Evolutionary conservation across 2,113 vertebrate genomes (phyloP).

Genomic region (Haemorhous mexicanus): DNA sequence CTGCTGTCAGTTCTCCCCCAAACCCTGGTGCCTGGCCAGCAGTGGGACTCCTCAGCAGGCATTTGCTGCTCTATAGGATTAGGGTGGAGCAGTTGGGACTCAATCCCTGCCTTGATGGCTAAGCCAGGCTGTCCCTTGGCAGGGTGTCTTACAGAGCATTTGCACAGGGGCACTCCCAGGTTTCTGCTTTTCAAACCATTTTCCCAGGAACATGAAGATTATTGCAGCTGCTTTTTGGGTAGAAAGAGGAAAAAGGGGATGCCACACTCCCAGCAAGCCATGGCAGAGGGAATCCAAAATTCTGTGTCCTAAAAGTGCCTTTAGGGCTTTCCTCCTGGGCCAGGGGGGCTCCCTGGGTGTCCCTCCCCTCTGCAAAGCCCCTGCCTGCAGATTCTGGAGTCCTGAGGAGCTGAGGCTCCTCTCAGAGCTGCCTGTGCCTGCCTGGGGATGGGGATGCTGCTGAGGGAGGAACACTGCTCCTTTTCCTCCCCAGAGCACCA

Average conservation of each 20-base stretch:
- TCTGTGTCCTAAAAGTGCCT: not conserved
- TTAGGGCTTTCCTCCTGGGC: not conserved
- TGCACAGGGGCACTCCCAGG: not conserved
- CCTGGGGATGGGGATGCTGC: not conserved
- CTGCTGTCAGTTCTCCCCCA: fast-evolving
- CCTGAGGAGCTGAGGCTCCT: not conserved
- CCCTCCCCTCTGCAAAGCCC: not conserved
- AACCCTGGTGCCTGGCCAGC: not conserved
- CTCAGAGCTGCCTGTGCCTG: not conserved
- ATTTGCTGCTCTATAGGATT: not conserved
- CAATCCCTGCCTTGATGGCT: not conserved
- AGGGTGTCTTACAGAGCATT: not conserved
- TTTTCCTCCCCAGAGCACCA: not conserved
- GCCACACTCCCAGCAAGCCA: not conserved
- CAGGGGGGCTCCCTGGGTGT: not conserved
- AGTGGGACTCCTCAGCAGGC: not conserved
- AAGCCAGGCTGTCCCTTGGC: not conserved
- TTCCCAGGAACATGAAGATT: not conserved
- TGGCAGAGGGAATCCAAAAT: not conserved
- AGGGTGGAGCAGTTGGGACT: not conserved
- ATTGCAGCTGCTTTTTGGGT: not conserved
- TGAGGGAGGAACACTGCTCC: not conserved
- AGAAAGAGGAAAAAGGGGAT: not conserved
- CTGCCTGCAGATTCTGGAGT: not conserved
- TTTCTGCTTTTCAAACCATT: not conserved